Conservation (phyloP, 1,140 invertebrate species). For the Caenorhabditis brenneri region DNA sequence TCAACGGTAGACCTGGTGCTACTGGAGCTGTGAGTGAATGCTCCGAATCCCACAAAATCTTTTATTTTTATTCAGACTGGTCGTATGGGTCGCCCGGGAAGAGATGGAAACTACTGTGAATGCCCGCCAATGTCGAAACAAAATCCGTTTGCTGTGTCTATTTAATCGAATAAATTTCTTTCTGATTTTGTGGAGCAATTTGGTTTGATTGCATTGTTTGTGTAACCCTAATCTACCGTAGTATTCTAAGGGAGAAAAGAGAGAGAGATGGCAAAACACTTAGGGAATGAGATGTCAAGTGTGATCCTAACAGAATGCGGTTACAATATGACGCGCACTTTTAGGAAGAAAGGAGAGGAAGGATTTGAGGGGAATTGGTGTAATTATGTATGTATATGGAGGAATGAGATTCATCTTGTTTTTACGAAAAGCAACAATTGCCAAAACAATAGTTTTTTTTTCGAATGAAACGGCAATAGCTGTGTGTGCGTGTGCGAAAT, state of each 20-base stretch:
- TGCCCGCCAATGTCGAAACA: background rate
- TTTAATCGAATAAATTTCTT: slow-evolving; percentile 34
- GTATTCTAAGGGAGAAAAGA: background rate
- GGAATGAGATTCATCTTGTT: no score
- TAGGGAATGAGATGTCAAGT: slow-evolving; percentile 43
- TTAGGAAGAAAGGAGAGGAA: background rate
- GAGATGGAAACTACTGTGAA: slow-evolving; percentile 23
- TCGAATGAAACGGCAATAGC: no score
- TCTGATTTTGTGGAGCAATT: background rate
- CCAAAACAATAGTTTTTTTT: no score
- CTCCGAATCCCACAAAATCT: background rate
- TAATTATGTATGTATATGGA: background rate
- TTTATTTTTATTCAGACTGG: background rate
- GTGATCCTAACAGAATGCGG: background rate
- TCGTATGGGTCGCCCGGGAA: background rate
- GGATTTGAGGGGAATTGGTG: background rate
- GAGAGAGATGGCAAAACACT: slow-evolving; percentile 25
- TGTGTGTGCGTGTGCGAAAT: no score
- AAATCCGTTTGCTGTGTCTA: background rate
- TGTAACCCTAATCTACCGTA: background rate
- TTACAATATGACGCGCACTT: slow-evolving; percentile 9
- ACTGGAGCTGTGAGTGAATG: background rate
- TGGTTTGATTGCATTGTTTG: slow-evolving; percentile 17
- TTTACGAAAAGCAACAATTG: no score
- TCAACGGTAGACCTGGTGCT: background rate